Evolutionary conservation across 1,140 invertebrate genomes (phyloP), one percentile per base, ranked within the genome.

Genomic region (Drosophila lacteicornis): DNA sequence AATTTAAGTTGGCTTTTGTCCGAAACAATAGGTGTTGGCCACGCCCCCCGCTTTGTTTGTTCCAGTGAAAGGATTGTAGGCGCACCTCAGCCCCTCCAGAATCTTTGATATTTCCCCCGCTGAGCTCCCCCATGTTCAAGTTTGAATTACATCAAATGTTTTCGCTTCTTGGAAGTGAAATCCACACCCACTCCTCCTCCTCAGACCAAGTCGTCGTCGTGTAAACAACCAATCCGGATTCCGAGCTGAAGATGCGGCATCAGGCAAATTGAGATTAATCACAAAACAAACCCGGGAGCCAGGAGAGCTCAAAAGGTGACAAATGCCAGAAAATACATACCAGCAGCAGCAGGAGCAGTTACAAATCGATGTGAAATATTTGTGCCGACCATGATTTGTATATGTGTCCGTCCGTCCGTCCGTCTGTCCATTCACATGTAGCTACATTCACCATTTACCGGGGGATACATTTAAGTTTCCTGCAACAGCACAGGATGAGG

Each of bases 201-300:
- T n/a, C 27, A 30, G 27, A 6, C 11, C 11, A 4, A 9, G 27
- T 17, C n/a, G 51, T 55, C 17, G 63, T 56, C 67, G 30, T 55
- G 67, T 38, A 45, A 70, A 69, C 67, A 70, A 40, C 19, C 38
- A 50, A 43, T 50, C 51, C 17, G 49, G 58, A 38, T 55, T 55
- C 53, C 53, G 47, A 71, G 71, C 42, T 55, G 73, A 77, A 58
- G 81, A 67, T 70, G 66, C 66, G 81, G 81, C 65, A 60, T 60
- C 49, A 43, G 65, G 66, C 79, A 85, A 86, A 86, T 86, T 86
- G 75, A 86, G 82, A 86, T 86, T 87, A 86, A 86, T 86, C 80
- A 87, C 82, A 73, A 75, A 87, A 82, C 69, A 75, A 58, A 60
- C 59, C 49, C 61, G 36, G 40, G 33, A 55, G 53, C 53, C 57